Base-by-base conservation (phyloP, 2,797 vertebrate genomes). In the Danio kyathit region DNA sequence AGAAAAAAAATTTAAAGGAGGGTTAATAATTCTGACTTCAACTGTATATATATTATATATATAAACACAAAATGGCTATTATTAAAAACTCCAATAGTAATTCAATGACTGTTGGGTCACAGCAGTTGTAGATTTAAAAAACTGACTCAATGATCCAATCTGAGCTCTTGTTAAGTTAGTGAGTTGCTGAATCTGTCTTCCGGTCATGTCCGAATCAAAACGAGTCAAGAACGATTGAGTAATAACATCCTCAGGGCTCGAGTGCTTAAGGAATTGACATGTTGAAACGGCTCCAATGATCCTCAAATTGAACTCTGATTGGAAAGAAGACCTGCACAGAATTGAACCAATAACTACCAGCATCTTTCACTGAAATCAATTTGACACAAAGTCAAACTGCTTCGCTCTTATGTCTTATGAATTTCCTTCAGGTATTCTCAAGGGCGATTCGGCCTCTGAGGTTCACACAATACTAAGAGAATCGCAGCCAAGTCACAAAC, bases 271-370 rank as follows among this genome's bases (percentile, higher is more conserved):
- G 12, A 52, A 75, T 61, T 65, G 60, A 64, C 60, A 54, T 21
- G 48, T 52, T 21, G 29, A 43, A 76, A 64, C 3, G n/a, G 48
- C 29, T 14, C 74, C 40, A 57, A 73, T 73, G 17, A 73, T 73
- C 71, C 52, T 73, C 71, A 73, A 57, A 57, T 73, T 76, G 60
- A 76, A 76, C 38, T 65, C 40, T 44, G 61, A 76, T 64, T 64
- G 48, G 74, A 76, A 65, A 43, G 57, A 65, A 76, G 29, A 64
- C 29, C 16, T n/a, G 57, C 13, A n/a, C 60, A 56, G 6, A 46
- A 76, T 59, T 66, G 6, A 43, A 67, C 63, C 51, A 57, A 57
- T 77, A 67, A 56, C 63, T 57, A 43, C 52, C 14, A 59, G 64
- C 19, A 57, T 61, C 57, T 49, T 61, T 49, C 14, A 9, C 51